These are phyloP conservation scores for Tyto alba DNA, from an alignment of 2,113 vertebrate species.

Conservation along the genomic window DNA sequence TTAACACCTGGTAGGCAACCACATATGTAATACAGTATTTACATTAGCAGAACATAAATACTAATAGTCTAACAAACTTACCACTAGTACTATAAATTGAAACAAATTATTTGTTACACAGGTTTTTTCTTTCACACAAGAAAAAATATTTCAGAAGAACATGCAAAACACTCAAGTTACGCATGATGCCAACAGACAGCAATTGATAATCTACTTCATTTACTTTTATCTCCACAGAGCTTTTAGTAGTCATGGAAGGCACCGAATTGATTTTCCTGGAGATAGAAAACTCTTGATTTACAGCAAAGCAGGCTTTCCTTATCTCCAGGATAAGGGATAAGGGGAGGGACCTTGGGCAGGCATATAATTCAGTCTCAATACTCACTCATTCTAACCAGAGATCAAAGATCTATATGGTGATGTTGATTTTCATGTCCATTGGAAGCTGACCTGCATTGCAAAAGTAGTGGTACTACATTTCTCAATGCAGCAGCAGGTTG, in stretches of 20 bases:
- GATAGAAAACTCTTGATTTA: background rate
- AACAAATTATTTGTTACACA: background rate
- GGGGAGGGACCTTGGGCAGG: background rate
- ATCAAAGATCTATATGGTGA: background rate
- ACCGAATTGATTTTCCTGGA: background rate
- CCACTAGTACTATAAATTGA: background rate
- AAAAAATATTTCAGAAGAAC: background rate
- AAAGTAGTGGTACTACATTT: background rate
- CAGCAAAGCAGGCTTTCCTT: background rate
- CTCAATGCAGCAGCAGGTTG: background rate
- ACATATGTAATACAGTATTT: background rate
- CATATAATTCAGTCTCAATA: background rate
- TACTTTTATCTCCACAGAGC: background rate
- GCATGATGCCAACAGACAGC: background rate
- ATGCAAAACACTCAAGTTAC: background rate
- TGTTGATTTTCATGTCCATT: background rate
- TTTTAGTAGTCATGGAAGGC: background rate
- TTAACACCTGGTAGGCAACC: background rate
- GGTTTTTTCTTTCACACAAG: background rate
- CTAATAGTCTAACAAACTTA: background rate
- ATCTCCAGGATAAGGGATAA: background rate
- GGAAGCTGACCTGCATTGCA: background rate
- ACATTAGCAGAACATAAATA: background rate
- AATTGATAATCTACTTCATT: background rate
- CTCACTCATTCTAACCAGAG: background rate